Percentiles rank a stretch among this genome's conserved stretches.
Conservation (phyloP, 37 sponge, comb jelly and placozoan species). For the Dysidea cf. avara region DNA sequence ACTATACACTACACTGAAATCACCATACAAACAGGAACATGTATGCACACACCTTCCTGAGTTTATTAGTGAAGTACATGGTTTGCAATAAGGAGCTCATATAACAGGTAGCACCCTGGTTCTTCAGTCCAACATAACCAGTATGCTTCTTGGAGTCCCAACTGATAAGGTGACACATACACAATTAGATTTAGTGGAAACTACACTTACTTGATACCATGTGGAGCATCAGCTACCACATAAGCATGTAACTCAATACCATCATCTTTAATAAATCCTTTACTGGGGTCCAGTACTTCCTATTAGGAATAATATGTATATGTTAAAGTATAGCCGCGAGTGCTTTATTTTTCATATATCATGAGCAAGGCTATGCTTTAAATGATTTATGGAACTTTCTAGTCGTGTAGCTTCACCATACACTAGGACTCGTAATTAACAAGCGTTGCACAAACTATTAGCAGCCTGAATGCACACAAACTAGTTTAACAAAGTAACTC, state of each 20-base stretch:
- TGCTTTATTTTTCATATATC: too few relatives aligned
- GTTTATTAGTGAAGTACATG: constrained; percentile 89
- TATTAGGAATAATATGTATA: constrained; percentile 16
- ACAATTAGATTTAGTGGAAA: not conserved
- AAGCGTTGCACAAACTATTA: too few relatives aligned
- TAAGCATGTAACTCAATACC: constrained; percentile 65
- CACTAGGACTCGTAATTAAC: too few relatives aligned
- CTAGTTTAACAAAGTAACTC: too few relatives aligned
- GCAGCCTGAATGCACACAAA: too few relatives aligned
- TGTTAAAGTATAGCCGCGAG: too few relatives aligned
- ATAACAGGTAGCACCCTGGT: constrained; percentile 99
- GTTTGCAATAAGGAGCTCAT: constrained; percentile 99
- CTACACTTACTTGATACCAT: constrained; percentile 85
- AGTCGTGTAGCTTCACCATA: too few relatives aligned
- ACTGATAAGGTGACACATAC: constrained; percentile 37
- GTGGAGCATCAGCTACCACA: constrained; percentile 93
- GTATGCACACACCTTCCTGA: constrained; percentile 94
- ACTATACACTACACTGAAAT: too few relatives aligned
- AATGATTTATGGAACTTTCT: too few relatives aligned
- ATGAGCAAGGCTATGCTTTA: too few relatives aligned
- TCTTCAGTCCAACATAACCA: constrained; percentile 96
- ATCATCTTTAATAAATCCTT: constrained; percentile 82
- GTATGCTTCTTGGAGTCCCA: constrained; percentile 98
- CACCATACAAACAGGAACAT: too few relatives aligned
- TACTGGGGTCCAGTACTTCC: constrained; percentile 74